phyloP scores from a whole-genome alignment of 2,113 vertebrate species.

The Gorsachius goisagi region DNA sequence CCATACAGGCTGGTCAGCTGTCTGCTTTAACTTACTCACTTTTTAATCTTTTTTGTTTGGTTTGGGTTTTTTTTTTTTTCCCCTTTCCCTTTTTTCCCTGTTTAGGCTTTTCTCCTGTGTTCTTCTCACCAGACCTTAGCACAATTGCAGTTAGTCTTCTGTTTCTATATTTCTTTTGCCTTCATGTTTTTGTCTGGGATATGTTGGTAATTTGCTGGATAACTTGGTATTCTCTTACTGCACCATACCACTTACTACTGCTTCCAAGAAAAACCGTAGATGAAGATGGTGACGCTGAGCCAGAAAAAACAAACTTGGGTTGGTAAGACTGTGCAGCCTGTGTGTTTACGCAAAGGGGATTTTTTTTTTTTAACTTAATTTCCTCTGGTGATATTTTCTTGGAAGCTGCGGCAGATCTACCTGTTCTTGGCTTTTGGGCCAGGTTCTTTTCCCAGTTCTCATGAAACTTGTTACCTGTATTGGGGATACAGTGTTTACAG shows the following conservation, averaged over 20 bases:
- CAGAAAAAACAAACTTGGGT: background rate
- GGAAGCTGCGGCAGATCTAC: background rate
- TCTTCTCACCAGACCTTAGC: background rate
- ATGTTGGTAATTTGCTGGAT: background rate
- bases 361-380: background rate
- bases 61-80: no score
- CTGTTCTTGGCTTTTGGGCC: background rate
- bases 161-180: background rate
- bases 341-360: background rate
- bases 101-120: background rate
- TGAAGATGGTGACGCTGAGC: background rate
- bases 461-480: background rate
- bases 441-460: background rate
- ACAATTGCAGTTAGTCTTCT: background rate
- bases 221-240: background rate
- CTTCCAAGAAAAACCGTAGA: background rate
- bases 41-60: background rate
- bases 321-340: background rate
- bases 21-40: background rate
- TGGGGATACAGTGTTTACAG: background rate
- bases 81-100: background rate
- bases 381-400: background rate
- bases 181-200: background rate
- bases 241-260: background rate
- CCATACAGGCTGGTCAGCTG: background rate